A percentile compares a stretch with the other conserved stretches of the same genome.
Evolutionary conservation across 1,140 invertebrate species (phyloP).

Genomic region (Drosophila triauraria): DNA sequence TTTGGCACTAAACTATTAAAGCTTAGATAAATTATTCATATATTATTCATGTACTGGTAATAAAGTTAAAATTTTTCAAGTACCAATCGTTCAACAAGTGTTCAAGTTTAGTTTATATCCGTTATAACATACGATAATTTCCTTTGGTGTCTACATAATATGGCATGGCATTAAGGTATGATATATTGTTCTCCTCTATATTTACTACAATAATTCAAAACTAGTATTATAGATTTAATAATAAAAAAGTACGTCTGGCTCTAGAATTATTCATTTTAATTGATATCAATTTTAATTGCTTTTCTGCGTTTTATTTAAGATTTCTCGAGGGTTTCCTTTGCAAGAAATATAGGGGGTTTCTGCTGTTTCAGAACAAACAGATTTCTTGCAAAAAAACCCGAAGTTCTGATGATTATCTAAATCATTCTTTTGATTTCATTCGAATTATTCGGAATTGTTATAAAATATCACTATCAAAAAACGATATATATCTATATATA

Average conservation of each 20-base stretch:
- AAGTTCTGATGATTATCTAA: conserved; percentile 4
- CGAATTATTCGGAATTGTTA: conserved; percentile 31
- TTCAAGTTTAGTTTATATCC: conserved; percentile 56
- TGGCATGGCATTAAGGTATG: conserved; percentile 72
- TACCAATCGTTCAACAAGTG: conserved; percentile 81
- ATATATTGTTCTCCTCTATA: conserved; percentile 59
- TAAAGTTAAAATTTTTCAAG: conserved; percentile 81
- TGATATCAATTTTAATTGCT: conserved; percentile 44
- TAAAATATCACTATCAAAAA: conserved; percentile 53
- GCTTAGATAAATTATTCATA: conserved; percentile 75
- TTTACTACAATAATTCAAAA: conserved; percentile 57
- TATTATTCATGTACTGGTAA: conserved; percentile 57
- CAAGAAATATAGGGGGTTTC: background rate
- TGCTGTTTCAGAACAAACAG: background rate
- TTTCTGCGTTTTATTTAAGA: conserved; percentile 6
- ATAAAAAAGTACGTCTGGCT: conserved; percentile 48
- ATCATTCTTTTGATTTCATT: conserved; percentile 12
- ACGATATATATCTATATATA: conserved; percentile 53
- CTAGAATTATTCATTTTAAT: conserved; percentile 35
- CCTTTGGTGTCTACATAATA: conserved; percentile 63
- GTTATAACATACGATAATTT: conserved; percentile 54
- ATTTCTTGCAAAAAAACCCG: conserved; percentile 47
- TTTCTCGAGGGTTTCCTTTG: conserved; percentile 9
- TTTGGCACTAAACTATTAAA: conserved; percentile 80
- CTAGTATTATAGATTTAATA: conserved; percentile 59